A percentile compares a stretch with the other conserved stretches of the same genome.
Conservation (phyloP, 2,113 vertebrate genomes). For the Antechinus stuartii region DNA sequence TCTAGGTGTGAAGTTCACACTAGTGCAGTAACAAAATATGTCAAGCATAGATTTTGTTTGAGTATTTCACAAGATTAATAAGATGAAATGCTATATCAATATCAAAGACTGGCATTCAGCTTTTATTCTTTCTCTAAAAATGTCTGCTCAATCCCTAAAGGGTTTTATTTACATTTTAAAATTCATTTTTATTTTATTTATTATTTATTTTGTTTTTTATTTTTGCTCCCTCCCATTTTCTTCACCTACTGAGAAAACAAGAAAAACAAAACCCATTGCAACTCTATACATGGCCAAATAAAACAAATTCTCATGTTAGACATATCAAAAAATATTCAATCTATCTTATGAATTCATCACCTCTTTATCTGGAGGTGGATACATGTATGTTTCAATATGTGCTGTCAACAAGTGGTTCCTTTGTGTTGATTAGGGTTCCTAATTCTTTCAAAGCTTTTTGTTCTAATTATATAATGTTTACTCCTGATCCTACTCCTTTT, state of each 20-base stretch:
- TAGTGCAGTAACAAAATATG: neutral
- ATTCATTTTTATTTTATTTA: neutral
- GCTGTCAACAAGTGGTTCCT: neutral
- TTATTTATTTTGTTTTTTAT: neutral
- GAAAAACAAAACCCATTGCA: neutral
- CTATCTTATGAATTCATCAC: neutral
- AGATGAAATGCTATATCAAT: neutral
- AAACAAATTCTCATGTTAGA: neutral
- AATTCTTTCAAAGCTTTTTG: neutral
- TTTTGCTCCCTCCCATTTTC: neutral
- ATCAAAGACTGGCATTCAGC: neutral
- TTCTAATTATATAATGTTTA: neutral
- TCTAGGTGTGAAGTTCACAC: neutral
- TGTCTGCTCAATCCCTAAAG: neutral
- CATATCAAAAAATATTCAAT: neutral
- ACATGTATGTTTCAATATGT: neutral
- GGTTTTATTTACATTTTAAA: neutral
- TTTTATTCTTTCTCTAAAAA: neutral
- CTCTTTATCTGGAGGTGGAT: neutral
- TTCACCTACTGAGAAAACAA: neutral
- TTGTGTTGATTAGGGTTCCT: neutral
- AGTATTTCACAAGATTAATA: neutral
- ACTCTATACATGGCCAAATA: neutral
- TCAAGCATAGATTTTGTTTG: neutral
- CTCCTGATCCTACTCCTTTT: neutral